Evolutionary conservation across 1,140 invertebrate genomes (phyloP).

Genomic region (Eriosoma lanigerum): DNA sequence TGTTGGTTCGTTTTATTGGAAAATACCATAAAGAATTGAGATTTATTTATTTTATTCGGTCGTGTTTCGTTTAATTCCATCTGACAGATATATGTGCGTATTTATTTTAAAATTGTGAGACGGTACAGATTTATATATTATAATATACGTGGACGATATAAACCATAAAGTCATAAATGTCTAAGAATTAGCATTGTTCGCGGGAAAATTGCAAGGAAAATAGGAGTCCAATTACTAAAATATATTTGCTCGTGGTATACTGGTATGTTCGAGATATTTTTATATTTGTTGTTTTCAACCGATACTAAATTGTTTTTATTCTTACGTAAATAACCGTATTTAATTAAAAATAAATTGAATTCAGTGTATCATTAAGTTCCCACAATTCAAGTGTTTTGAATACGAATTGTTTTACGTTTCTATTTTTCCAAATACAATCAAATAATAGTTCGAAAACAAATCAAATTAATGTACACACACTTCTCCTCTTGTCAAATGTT

Average conservation of each 20-base stretch:
- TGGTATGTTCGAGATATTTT: neutral
- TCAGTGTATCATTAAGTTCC: neutral
- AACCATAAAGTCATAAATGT: too few relatives aligned
- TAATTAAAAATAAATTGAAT: slow-evolving; percentile 37
- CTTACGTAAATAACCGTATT: slow-evolving; percentile 1
- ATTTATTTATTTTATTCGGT: too few relatives aligned
- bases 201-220: neutral
- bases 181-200: too few relatives aligned
- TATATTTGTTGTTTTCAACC: slow-evolving; percentile 1
- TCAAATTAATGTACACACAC: neutral
- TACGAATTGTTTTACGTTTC: neutral
- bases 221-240: slow-evolving; percentile 12
- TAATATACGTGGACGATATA: too few relatives aligned
- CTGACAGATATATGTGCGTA: too few relatives aligned
- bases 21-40: too few relatives aligned
- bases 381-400: neutral
- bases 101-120: too few relatives aligned
- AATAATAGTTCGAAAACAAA: neutral
- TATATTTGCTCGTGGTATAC: neutral
- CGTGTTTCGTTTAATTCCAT: too few relatives aligned
- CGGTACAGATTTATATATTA: too few relatives aligned
- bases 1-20: too few relatives aligned
- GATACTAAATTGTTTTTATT: slow-evolving; percentile 4
- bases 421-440: slow-evolving; percentile 5
- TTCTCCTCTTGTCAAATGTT: neutral